Base-by-base conservation (phyloP, 2,797 vertebrate genomes). In the Steatocranus sp. region DNA sequence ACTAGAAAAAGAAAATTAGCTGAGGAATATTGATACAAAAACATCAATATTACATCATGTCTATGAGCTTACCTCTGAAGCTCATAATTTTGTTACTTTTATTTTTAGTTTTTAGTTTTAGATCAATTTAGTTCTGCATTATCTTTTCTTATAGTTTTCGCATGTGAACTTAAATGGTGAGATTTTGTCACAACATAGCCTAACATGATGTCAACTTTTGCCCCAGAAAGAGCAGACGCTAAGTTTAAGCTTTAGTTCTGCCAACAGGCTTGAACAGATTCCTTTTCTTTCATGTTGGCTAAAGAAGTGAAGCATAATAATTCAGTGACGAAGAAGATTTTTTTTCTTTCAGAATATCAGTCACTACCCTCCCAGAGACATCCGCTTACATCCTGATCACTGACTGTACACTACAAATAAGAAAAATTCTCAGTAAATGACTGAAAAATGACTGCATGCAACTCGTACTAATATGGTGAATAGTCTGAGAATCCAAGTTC, bases 71-170 rank as follows among this genome's bases (percentile, higher is more conserved):
- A 51, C 3, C 6, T 12, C 30, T n/a, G 30, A 34, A 61, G 32
- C 6, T 34, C 30, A 36, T n/a, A 34, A 61, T n/a, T 61, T 61
- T 61, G 10, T 61, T 61, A n/a, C 10, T 61, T n/a, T 32, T 53
- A 25, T 27, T 8, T 53, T 54, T 25, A 53, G 0, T 53, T 15
- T 54, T 54, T 54, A 54, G 0, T 27, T 54, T 54, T 54, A 27
- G 51, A 27, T 54, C 23, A 8, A 0, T 61, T 36, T 61, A 11
- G 10, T 11, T 61, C 32, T 11, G 18, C 6, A 20, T n/a, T 11
- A 61, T 36, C 10, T 61, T 36, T 11, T n/a, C 17, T n/a, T 34
- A n/a, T n/a, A 36, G 18, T 63, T 38, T 63, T 63, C 18, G 11
- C n/a, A 63, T 20, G 18, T 61, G 32, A 34, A 12, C 18, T 12